A percentile compares a stretch with the other conserved stretches of the same genome.
These are phyloP conservation scores for Platygyra sinensis DNA, from an alignment of 64 coral and sea anemone genomes.

Conservation along the genomic window DNA sequence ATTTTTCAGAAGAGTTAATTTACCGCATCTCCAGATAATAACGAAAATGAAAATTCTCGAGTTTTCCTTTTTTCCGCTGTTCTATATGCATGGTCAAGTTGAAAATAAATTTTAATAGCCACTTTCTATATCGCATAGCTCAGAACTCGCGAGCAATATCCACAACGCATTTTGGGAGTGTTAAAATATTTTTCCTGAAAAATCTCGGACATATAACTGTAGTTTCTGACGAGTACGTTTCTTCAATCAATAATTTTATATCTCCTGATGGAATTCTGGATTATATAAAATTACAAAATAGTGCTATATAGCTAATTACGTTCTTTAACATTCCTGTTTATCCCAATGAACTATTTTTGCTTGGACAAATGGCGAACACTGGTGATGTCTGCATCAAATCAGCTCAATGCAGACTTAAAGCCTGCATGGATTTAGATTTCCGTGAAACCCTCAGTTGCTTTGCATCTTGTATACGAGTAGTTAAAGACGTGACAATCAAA, in stretches of 20 bases:
- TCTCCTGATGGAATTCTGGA: neutral
- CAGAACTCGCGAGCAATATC: slow-evolving; percentile 17
- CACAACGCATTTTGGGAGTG: neutral
- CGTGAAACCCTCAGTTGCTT: neutral
- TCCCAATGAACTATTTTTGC: neutral
- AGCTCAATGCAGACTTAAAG: neutral
- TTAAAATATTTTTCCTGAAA: neutral
- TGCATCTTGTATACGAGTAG: neutral
- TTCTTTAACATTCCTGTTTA: neutral
- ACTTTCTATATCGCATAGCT: neutral
- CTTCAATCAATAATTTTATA: neutral
- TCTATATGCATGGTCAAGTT: neutral
- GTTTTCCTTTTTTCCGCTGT: too few species aligned
- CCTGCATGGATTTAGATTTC: neutral
- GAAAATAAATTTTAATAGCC: neutral
- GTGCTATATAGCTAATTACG: slow-evolving; percentile 15
- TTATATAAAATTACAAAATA: neutral
- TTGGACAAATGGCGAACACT: neutral
- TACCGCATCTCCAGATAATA: too few species aligned
- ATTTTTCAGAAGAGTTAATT: too few species aligned
- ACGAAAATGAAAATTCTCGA: too few species aligned
- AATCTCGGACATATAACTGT: neutral
- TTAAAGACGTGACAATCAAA: neutral
- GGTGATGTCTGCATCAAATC: neutral
- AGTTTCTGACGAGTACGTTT: neutral